Evolutionary conservation across 2,797 vertebrate species (phyloP).

Genomic region (Sciurus vulgaris): DNA sequence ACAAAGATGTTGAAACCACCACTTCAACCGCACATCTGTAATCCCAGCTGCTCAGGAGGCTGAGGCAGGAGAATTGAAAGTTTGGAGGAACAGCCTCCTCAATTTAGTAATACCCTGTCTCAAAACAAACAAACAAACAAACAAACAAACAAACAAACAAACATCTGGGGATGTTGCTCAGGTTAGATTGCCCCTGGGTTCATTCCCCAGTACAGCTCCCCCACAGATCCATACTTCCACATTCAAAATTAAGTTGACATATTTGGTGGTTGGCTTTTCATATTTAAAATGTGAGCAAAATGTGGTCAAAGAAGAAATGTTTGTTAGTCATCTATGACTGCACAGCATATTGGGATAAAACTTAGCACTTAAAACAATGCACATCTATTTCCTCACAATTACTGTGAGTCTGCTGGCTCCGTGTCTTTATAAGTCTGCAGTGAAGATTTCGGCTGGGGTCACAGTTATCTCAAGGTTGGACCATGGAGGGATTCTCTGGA

Average conservation of each 20-base stretch:
- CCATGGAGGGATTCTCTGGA: neutral
- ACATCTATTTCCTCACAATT: neutral
- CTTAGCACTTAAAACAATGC: neutral
- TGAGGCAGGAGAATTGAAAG: too few species aligned
- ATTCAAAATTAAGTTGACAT: neutral
- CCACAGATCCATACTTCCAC: neutral
- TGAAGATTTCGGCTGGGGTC: neutral
- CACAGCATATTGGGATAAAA: neutral
- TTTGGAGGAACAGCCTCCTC: too few species aligned
- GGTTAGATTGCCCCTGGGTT: too few species aligned
- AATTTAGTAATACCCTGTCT: too few species aligned
- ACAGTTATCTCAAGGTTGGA: neutral
- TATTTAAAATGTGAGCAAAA: neutral
- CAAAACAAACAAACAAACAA: too few species aligned
- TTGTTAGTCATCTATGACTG: neutral
- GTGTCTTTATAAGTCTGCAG: neutral
- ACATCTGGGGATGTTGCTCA: too few species aligned
- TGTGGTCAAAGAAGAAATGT: neutral
- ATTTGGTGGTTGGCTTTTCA: neutral
- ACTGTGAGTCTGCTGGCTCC: neutral
- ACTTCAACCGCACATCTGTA: neutral
- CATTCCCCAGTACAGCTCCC: too few species aligned
- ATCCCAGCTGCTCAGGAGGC: too few species aligned
- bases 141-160: too few species aligned
- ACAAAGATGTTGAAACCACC: neutral